Base-by-base conservation (phyloP, 2,113 vertebrate species). In the Puffinus mauretanicus region DNA sequence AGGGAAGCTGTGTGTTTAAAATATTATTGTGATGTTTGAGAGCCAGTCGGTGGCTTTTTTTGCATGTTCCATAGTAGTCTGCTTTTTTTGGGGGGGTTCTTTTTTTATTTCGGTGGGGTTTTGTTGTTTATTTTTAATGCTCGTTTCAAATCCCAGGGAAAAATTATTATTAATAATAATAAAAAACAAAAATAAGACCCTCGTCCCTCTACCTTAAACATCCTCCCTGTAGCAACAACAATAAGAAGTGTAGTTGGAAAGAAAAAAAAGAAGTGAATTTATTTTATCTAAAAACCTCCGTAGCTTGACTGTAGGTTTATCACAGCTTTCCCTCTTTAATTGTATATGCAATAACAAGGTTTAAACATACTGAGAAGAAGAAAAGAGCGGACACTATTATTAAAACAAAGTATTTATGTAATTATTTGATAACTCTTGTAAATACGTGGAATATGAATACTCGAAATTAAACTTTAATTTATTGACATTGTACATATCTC, bases 321-420 rank as follows among this genome's bases (percentile, higher is more conserved):
- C 86, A 94, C 91, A 94, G 78, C 82, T 95, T 95, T 86, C 81
- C 93, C 86, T 95, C 95, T 96, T 96, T 97, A 96, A 96, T 95
- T 98, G 97, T 98, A 98, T 98, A 98, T 98, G 98, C 98, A 98
- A 99, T 98, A 99, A 99, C 98, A 98, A 99, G 98, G 98, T 98
- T 98, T 98, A 98, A 98, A 95, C 97, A 88, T 97, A 96, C 97
- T 94, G 97, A 98, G 98, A 98, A 98, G 93, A 96, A 95, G 90
- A 94, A 83, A 93, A 97, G 93, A 98, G 98, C 96, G 98, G 98
- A 99, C 98, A 97, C 98, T 99, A 99, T 98, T 98, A 98, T 99
- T 98, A 98, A 98, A 99, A 98, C 98, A 99, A 99, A 99, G 99
- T 99, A 99, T 99, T 99, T 99, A 99, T 99, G 99, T 99, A 99